Evolutionary conservation across 53 echinoderm and acorn worm species (phyloP).

Genomic region (Paracentrotus lividus): DNA sequence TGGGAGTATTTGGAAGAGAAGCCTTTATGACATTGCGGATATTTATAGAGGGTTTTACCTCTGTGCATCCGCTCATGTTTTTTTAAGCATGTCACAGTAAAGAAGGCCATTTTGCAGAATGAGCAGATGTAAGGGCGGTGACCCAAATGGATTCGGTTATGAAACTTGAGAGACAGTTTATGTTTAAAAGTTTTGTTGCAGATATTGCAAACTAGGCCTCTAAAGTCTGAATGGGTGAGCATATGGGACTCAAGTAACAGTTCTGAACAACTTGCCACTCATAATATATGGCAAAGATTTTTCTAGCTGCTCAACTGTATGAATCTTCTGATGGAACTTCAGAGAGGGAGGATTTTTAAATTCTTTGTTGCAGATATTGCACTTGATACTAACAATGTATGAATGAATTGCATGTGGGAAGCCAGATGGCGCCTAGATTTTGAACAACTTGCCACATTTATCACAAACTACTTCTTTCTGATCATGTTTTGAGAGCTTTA

Average conservation of each 20-base stretch:
- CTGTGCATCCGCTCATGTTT: not conserved
- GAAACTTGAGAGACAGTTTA: not conserved
- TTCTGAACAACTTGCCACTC: not conserved
- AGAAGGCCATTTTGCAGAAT: not conserved
- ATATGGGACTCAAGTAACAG: not conserved
- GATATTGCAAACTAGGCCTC: not conserved
- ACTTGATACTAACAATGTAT: too few relatives aligned
- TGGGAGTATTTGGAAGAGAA: not conserved
- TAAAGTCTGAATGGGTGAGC: not conserved
- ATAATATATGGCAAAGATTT: not conserved
- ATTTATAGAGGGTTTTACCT: not conserved
- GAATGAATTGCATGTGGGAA: too few relatives aligned
- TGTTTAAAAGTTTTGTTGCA: not conserved
- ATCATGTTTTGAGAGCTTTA: too few relatives aligned
- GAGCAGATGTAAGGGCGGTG: not conserved
- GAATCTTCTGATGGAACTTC: too few relatives aligned
- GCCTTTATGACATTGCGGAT: not conserved
- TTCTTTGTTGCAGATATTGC: too few relatives aligned
- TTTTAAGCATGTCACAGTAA: not conserved
- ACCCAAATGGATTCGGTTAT: not conserved
- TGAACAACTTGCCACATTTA: too few relatives aligned
- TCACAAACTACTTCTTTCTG: too few relatives aligned
- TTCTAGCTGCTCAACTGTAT: not conserved
- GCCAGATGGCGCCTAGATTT: too few relatives aligned
- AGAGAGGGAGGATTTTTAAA: too few relatives aligned